Percentiles rank a stretch among this genome's conserved stretches.
Conservation (phyloP, 2,797 vertebrate species). For the Crax fasciolata region DNA sequence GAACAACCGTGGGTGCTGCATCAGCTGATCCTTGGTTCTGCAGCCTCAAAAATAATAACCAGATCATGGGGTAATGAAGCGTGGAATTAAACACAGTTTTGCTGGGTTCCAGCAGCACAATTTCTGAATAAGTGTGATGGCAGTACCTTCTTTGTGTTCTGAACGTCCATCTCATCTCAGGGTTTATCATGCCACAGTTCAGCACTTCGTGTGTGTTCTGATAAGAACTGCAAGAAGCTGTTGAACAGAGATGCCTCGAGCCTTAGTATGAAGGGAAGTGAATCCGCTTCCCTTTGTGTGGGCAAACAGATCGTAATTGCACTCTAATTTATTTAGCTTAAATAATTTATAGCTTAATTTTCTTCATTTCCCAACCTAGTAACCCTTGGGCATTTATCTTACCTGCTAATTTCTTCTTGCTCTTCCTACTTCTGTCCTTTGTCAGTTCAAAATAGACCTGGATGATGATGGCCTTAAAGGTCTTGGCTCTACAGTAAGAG, state of each 20-base stretch:
- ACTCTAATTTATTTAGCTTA: background rate
- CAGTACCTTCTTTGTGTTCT: background rate
- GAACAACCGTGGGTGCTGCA: background rate
- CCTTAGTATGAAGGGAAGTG: background rate
- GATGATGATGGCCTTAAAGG: background rate
- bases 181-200: background rate
- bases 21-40: slow-evolving; percentile 3
- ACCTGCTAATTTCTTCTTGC: background rate
- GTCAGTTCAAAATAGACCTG: background rate
- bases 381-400: background rate
- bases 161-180: background rate
- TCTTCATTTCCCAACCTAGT: background rate
- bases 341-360: background rate
- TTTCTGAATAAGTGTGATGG: background rate
- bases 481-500: background rate
- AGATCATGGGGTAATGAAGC: background rate
- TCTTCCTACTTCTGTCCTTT: background rate
- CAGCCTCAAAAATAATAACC: background rate
- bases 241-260: slow-evolving; percentile 17
- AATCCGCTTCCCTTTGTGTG: background rate
- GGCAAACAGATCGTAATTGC: background rate
- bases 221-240: background rate
- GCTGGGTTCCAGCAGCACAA: background rate
- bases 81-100: background rate
- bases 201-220: slow-evolving; percentile 26